phyloP scores from a whole-genome alignment of 2,797 vertebrate genomes.

The Leptodactylus fallax region DNA sequence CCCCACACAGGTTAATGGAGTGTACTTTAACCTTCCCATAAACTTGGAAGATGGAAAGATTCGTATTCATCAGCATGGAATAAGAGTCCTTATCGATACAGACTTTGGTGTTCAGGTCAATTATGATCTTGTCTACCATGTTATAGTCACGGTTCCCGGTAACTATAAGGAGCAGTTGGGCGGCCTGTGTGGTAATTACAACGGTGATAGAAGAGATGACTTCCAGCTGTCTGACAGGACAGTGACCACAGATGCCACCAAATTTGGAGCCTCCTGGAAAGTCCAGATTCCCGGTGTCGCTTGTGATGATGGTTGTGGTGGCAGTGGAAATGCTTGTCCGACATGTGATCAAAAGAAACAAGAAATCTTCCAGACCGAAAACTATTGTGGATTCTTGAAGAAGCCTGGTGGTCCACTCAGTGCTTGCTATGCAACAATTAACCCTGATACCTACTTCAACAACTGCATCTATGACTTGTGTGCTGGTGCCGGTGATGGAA shows the following conservation, averaged over 20 bases:
- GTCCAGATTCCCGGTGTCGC: constrained; percentile 44
- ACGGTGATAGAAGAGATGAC: constrained; percentile 67
- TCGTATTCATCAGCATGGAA: constrained; percentile 65
- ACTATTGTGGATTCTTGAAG: constrained; percentile 71
- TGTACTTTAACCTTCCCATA: constrained; percentile 67
- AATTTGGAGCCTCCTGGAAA: constrained; percentile 74
- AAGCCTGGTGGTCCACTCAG: constrained; percentile 68
- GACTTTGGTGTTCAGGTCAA: constrained; percentile 70
- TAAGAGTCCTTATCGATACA: constrained; percentile 63
- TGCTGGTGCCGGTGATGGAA: constrained; percentile 68
- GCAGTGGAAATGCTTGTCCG: constrained; percentile 19
- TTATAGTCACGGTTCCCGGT: constrained; percentile 69
- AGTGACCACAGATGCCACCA: constrained; percentile 25
- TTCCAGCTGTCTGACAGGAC: constrained; percentile 72
- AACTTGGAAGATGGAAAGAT: constrained; percentile 65
- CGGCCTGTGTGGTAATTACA: constrained; percentile 75
- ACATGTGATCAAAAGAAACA: constrained; percentile 13
- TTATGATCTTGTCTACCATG: constrained; percentile 69
- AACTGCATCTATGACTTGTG: constrained; percentile 77
- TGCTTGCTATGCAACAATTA: constrained; percentile 70
- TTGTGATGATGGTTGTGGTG: constrained; percentile 66
- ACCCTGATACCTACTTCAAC: constrained; percentile 73
- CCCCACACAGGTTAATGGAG: constrained; percentile 67
- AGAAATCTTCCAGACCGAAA: constrained; percentile 59
- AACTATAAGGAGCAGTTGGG: constrained; percentile 69